A percentile compares a stretch with the other conserved stretches of the same genome.
Evolutionary conservation across 1,140 invertebrate species (phyloP).

Genomic region (Gerris buenoi): DNA sequence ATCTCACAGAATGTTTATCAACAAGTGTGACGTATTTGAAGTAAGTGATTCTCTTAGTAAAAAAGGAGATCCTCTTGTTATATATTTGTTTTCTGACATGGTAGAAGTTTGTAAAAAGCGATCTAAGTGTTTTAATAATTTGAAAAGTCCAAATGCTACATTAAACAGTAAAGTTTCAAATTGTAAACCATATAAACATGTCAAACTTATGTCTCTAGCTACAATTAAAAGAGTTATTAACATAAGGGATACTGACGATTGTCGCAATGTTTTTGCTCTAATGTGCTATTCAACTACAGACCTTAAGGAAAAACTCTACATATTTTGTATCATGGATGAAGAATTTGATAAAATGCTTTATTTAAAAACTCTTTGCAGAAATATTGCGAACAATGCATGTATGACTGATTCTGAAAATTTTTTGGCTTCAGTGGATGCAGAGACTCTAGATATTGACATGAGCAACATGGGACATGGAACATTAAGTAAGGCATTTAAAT

Average conservation of each 20-base stretch:
- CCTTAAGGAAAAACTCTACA: slow-evolving; percentile 72
- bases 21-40: slow-evolving; percentile 76
- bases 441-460: slow-evolving; percentile 67
- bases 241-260: slow-evolving; percentile 67
- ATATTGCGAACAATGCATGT: slow-evolving; percentile 75
- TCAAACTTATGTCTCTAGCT: slow-evolving; percentile 71
- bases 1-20: slow-evolving; percentile 75
- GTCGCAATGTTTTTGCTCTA: slow-evolving; percentile 74
- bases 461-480: slow-evolving; percentile 68
- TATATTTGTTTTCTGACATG: slow-evolving; percentile 88
- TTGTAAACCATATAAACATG: slow-evolving; percentile 76
- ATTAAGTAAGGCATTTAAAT: slow-evolving; percentile 71
- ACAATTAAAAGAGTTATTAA: slow-evolving; percentile 82
- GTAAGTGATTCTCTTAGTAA: slow-evolving; percentile 70
- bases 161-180: slow-evolving; percentile 37
- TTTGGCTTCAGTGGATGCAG: slow-evolving; percentile 52
- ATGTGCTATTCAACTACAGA: slow-evolving; percentile 68
- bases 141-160: slow-evolving; percentile 48
- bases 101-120: slow-evolving; percentile 76
- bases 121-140: slow-evolving; percentile 54
- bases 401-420: slow-evolving; percentile 72
- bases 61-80: slow-evolving; percentile 67
- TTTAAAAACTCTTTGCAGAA: slow-evolving; percentile 63
- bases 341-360: slow-evolving; percentile 64
- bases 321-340: slow-evolving; percentile 68